Conservation (phyloP, 2,888 invertebrate genomes). For the Busseola fusca region DNA sequence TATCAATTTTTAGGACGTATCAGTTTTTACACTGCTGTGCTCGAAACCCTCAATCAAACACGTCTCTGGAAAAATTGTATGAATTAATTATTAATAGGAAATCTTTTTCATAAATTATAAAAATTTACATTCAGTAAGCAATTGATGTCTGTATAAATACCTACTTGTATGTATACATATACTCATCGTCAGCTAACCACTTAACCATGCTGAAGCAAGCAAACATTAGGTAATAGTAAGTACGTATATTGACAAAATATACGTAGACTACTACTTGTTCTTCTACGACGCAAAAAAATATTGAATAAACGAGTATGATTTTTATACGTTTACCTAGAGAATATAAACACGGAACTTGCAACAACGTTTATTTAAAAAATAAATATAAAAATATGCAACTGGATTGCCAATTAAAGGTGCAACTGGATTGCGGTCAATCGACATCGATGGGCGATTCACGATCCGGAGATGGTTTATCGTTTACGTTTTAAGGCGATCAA, state of each 20-base stretch:
- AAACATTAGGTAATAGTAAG: constrained; percentile 46
- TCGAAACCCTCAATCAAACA: constrained; percentile 2
- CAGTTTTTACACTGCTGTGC: constrained; percentile 1
- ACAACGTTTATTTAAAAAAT: neutral
- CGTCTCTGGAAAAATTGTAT: neutral
- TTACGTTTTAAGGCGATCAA: neutral
- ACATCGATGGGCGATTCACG: neutral
- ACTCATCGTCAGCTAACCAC: constrained; percentile 38
- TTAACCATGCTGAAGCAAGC: constrained; percentile 44
- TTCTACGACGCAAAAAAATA: constrained; percentile 40
- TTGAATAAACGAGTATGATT: constrained; percentile 1
- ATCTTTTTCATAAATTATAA: constrained; percentile 13
- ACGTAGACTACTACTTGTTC: constrained; percentile 17
- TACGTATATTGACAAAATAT: constrained; percentile 54
- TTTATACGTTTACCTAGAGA: neutral
- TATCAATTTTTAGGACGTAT: no score
- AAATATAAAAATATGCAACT: neutral
- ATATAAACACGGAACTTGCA: constrained; percentile 16
- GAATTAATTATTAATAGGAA: neutral
- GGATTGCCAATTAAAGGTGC: neutral
- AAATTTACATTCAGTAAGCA: constrained; percentile 25
- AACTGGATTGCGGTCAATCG: neutral
- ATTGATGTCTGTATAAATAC: constrained; percentile 32
- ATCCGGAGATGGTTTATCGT: neutral
- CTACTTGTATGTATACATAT: constrained; percentile 37